A percentile compares a stretch with the other conserved stretches of the same genome.
Conservation (phyloP, 1,140 invertebrate species). For the Pseudomyrmex concolor region DNA sequence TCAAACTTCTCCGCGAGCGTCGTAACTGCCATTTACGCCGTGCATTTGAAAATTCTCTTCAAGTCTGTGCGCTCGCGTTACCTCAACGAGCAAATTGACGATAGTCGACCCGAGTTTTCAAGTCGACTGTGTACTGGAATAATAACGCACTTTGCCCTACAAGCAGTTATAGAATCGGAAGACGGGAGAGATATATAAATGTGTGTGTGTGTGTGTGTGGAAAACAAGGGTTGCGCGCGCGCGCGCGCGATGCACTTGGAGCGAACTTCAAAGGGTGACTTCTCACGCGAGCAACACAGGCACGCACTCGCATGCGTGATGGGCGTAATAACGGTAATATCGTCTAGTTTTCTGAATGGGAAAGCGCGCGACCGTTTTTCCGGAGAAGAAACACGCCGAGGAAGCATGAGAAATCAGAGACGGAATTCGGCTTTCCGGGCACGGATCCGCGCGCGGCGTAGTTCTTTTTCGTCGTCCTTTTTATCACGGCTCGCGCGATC, state of each 20-base stretch:
- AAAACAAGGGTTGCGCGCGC: conserved; percentile 16
- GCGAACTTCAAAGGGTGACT: conserved; percentile 66
- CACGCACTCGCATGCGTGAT: conserved; percentile 38
- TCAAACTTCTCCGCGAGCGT: neutral
- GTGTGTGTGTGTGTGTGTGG: neutral
- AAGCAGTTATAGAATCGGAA: conserved; percentile 9
- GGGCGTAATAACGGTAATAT: conserved; percentile 56
- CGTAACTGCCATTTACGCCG: too few species aligned
- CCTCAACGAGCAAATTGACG: neutral
- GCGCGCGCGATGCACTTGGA: neutral
- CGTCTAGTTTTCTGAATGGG: neutral
- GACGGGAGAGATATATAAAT: too few species aligned
- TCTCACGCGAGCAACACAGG: conserved; percentile 64
- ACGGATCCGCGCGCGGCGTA: conserved; percentile 75
- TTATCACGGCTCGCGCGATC: conserved; percentile 63
- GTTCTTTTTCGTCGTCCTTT: conserved; percentile 64
- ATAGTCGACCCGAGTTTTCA: neutral
- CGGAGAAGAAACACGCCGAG: neutral
- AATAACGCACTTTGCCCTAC: neutral
- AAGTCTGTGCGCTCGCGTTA: too few species aligned
- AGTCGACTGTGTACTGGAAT: neutral
- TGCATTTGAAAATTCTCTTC: too few species aligned
- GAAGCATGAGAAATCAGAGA: conserved; percentile 63
- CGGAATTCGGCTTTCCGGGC: conserved; percentile 61
- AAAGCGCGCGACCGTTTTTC: conserved; percentile 28